Evolutionary conservation across 2,797 vertebrate species (phyloP), one percentile per base, ranked within the genome.

Genomic region (Aphelocoma californica): DNA sequence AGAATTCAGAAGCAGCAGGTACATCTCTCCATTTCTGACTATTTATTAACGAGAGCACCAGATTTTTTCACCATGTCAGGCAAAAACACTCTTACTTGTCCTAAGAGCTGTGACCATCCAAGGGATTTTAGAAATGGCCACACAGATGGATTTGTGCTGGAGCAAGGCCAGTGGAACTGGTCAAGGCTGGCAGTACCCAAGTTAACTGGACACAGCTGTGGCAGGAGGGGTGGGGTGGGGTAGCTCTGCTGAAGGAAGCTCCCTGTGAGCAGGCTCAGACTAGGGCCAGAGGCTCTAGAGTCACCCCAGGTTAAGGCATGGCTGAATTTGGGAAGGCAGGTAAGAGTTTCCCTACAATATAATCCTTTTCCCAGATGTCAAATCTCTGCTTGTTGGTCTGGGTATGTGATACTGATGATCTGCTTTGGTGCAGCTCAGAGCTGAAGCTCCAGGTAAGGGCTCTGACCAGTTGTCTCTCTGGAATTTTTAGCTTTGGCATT

Each of bases 241-340:
- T 5, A 29, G 18, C 6, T 48, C 29, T 8, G 29, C 38, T 3
- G 23, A 4, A 4, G 53, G 53, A 15, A 6, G 8, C 9, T 51
- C 6, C 2, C 0, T 2, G 3, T 17, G 18, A 34, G 20, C 19
- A 47, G 6, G 7, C 10, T 42, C 57, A 38, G 24, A 5, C 0
- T 0, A 2, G 5, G 4, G 15, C 1, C 0, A 7, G 14, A 4
- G 48, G 48, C 6, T 71, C 6, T 3, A 1, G 21, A 2, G 4
- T 18, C 18, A 4, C 5, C 2, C 23, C 0, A 1, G 36, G 16
- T 6, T 3, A 2, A 19, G 25, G 1, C 1, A 9, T 3, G 7
- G 18, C n/a, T 81, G 70, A 15, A 3, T 7, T 9, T 38, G 25
- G 18, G 34, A n/a, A 31, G 18, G 15, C 4, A 74, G 72, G 48